Conservation (phyloP, 2,113 vertebrate genomes). For the Tragelaphus buxtoni region DNA sequence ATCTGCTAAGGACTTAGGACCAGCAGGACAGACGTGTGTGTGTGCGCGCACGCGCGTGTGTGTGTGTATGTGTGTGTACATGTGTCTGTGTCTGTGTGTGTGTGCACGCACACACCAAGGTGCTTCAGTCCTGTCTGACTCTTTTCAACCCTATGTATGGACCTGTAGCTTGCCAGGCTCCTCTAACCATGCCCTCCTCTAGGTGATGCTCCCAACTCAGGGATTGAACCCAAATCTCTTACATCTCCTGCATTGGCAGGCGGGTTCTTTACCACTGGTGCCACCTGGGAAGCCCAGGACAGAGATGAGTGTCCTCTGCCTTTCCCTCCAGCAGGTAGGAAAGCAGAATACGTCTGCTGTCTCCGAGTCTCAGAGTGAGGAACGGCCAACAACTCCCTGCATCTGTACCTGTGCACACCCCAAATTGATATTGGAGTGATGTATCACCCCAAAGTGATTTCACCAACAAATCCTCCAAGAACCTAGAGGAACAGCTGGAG, state of each 20-base stretch:
- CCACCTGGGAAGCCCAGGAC: neutral
- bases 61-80: no score
- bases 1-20: neutral
- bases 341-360: neutral
- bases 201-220: neutral
- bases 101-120: fast-evolving
- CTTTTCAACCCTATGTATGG: neutral
- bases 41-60: no score
- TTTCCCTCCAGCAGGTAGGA: neutral
- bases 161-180: neutral
- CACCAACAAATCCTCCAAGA: neutral
- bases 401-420: neutral
- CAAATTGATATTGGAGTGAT: neutral
- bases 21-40: neutral
- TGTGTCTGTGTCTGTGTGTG: fast-evolving
- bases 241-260: neutral
- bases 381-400: no score
- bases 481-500: neutral
- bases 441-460: neutral
- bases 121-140: neutral
- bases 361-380: neutral
- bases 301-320: neutral
- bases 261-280: neutral
- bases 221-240: neutral
- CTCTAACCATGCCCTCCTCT: neutral